These are phyloP conservation scores for Plestiodon gilberti DNA, from an alignment of 2,113 vertebrate genomes.

Conservation along the genomic window DNA sequence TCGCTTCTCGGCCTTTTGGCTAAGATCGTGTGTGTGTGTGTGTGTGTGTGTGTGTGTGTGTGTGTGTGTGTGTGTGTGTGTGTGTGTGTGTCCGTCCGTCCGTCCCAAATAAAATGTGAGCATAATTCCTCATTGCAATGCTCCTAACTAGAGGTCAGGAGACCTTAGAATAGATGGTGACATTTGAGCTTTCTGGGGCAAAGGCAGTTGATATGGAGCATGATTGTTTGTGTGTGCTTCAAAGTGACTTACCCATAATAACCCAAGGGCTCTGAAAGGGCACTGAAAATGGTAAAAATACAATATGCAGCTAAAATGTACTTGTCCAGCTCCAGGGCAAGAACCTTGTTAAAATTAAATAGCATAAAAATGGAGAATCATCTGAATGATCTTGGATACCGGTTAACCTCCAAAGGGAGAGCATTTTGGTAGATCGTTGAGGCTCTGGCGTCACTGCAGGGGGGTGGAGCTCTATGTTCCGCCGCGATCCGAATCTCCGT, in stretches of 20 bases:
- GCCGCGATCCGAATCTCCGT: too few relatives aligned
- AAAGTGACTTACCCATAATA: not conserved
- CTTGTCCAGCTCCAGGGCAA: not conserved
- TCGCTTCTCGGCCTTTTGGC: too few relatives aligned
- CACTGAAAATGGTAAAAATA: not conserved
- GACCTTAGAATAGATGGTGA: slow-evolving; percentile 8
- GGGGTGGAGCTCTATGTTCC: too few relatives aligned
- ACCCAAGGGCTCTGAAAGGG: not conserved
- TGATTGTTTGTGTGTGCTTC: not conserved
- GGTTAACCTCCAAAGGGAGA: not conserved
- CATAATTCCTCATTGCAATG: not conserved
- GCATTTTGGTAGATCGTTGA: too few relatives aligned
- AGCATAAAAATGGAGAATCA: too few relatives aligned
- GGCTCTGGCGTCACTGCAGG: too few relatives aligned
- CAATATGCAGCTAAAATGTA: not conserved
- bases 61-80: too few relatives aligned
- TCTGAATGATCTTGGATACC: not conserved
- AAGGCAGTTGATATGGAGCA: not conserved
- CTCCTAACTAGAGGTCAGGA: not conserved
- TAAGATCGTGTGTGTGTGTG: too few relatives aligned
- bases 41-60: too few relatives aligned
- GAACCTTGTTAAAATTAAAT: not conserved
- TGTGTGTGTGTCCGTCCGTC: too few relatives aligned
- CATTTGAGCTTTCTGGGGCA: slow-evolving; percentile 21
- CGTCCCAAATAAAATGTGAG: not conserved